Base-by-base conservation (phyloP, 2,113 vertebrate species). In the Cariama cristata region DNA sequence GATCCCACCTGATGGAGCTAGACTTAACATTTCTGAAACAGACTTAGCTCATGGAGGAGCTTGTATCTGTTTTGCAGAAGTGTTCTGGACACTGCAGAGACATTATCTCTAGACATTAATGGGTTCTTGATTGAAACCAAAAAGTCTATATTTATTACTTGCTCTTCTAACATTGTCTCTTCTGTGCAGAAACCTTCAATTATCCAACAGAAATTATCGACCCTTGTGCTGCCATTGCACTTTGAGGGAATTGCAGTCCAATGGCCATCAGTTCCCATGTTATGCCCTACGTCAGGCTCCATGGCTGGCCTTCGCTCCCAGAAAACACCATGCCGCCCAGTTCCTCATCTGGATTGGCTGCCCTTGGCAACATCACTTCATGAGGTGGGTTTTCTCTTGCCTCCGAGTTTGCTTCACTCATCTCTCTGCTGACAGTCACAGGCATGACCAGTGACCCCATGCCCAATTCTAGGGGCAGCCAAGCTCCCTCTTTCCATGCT, bases 361-460 rank as follows among this genome's bases (percentile, higher is more conserved):
- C 42, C 28, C 32, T 79, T 56, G 42, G 23, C 42, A 63, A 33
- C 15, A 40, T 30, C 44, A 30, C 60, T 79, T 56, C 44, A 44
- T 2, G 2, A 75, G 32, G 42, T 71, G 47, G 10, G 11, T 75
- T 72, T 85, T 79, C 69, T 75, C 40, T 84, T 89, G 35, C 88
- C 49, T 84, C 60, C 44, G 50, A 38, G 74, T 66, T 86, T 80
- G 17, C 56, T 60, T 86, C 53, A 50, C 40, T n/a, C 14, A 4
- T 52, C 50, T 52, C 50, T 86, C 76, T 74, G 68, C 64, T 91
- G 42, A 50, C 67, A 86, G 44, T 87, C 40, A 32, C 55, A 64
- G 28, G 35, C 28, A 21, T 1, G 0, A 67, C 33, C 4, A 6
- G 28, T 59, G 69, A 72, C 23, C 19, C 55, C 0, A 0, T 68